Percentiles rank a stretch among this genome's conserved stretches.
Conservation (phyloP, 2,797 vertebrate species). For the Balearica regulorum region DNA sequence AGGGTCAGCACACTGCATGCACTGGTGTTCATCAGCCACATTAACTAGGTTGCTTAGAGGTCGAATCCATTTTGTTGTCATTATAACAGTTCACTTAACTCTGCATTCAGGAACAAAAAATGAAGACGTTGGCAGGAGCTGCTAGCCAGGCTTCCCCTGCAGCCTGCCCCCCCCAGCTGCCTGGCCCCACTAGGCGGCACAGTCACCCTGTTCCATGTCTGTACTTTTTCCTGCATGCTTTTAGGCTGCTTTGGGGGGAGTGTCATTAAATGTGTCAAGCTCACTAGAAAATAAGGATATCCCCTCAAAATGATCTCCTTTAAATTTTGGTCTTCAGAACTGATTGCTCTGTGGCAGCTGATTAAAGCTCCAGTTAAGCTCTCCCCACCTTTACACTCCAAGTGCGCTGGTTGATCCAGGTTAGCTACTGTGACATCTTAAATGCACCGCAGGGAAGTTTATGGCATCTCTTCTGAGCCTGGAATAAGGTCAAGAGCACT, state of each 20-base stretch:
- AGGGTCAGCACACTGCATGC: not conserved
- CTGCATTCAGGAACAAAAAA: not conserved
- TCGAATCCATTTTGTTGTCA: not conserved
- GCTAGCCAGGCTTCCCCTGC: fast-evolving
- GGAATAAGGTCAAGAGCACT: not conserved
- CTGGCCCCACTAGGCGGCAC: not conserved
- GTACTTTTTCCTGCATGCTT: not conserved
- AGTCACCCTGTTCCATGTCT: not conserved
- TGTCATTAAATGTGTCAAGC: not conserved
- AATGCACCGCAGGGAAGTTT: not conserved
- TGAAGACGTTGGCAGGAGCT: not conserved
- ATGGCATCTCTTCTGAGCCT: not conserved
- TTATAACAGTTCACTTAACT: not conserved
- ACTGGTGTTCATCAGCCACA: not conserved
- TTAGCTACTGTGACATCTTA: not conserved
- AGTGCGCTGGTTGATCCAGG: not conserved
- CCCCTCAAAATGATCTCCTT: not conserved
- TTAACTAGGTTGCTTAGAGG: not conserved
- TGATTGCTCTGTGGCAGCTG: not conserved
- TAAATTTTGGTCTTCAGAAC: not conserved
- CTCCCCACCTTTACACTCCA: not conserved
- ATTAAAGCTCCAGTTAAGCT: not conserved
- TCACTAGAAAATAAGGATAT: not conserved
- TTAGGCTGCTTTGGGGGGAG: not conserved
- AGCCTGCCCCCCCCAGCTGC: not conserved